Evolutionary conservation across 2,888 invertebrate species (phyloP), one percentile per base, ranked within the genome.

Genomic region (Diarsia mendica): DNA sequence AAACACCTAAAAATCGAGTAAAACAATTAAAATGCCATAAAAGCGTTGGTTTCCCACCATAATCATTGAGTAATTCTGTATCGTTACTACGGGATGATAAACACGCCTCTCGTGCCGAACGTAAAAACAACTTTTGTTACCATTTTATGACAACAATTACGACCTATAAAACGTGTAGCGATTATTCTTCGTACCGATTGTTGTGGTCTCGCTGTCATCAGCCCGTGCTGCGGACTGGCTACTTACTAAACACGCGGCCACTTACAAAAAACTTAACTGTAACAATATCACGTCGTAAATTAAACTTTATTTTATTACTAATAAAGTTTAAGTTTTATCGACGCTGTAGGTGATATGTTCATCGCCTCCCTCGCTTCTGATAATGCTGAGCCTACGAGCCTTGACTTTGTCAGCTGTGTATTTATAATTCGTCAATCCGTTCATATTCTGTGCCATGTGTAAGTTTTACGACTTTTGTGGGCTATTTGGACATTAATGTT

Each of bases 131-230:
- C 93, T 95, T 96, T 96, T 96, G 96, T 96, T 95, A 95, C 95
- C 92, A 95, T 95, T 96, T 96, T 96, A 96, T 94, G 95, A 95
- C 95, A 95, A 95, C 96, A 96, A 96, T 96, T 96, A 96, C 94
- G 96, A 95, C 93, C 96, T 93, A 96, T 96, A 96, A 96, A 96
- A 95, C 93, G 92, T 95, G 95, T 95, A 94, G 93, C 94, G 95
- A 95, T 95, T 95, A 96, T 96, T 94, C 93, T 91, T 92, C 92
- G 93, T 93, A 93, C 93, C 94, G 93, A 95, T 95, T 95, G 94
- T 94, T 94, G 95, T 92, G 95, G 94, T 93, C 91, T 91, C 89
- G 89, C 94, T 95, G 95, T 95, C 95, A 94, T 94, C 95, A 91
- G 92, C 88, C 91, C 88, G 89, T 87, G 90, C 91, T 90, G 87